Evolutionary conservation across 2,888 invertebrate species (phyloP).

Genomic region (Nymphalis polychloros): DNA sequence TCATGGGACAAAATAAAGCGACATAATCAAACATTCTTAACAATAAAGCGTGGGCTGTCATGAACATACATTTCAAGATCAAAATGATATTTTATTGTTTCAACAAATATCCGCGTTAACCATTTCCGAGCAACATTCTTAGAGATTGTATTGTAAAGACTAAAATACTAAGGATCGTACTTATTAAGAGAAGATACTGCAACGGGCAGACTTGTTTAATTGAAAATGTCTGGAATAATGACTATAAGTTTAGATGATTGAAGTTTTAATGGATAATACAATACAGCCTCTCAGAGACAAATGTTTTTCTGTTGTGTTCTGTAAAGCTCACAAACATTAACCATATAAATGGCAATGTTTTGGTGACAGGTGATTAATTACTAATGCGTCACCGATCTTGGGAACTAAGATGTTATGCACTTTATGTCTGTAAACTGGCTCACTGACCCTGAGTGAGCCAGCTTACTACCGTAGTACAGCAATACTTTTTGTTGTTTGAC

Average conservation of each 20-base stretch:
- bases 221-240: constrained; percentile 13
- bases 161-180: constrained; percentile 1
- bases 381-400: no score
- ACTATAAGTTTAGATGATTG: background rate
- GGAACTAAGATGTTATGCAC: no score
- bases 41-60: background rate
- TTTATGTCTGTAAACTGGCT: no score
- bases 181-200: constrained; percentile 16
- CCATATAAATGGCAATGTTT: no score
- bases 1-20: no score
- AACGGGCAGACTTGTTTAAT: constrained; percentile 15
- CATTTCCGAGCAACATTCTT: constrained; percentile 1
- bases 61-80: background rate
- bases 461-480: no score
- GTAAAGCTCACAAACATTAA: no score
- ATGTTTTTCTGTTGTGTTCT: background rate
- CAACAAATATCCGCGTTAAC: background rate
- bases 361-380: no score
- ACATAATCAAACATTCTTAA: background rate
- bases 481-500: no score
- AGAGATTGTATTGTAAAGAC: constrained; percentile 1
- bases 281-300: background rate
- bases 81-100: background rate
- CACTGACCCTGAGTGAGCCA: no score
- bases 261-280: background rate